These are phyloP conservation scores for Iphiclides podalirius DNA, from an alignment of 2,888 invertebrate species.

Conservation along the genomic window DNA sequence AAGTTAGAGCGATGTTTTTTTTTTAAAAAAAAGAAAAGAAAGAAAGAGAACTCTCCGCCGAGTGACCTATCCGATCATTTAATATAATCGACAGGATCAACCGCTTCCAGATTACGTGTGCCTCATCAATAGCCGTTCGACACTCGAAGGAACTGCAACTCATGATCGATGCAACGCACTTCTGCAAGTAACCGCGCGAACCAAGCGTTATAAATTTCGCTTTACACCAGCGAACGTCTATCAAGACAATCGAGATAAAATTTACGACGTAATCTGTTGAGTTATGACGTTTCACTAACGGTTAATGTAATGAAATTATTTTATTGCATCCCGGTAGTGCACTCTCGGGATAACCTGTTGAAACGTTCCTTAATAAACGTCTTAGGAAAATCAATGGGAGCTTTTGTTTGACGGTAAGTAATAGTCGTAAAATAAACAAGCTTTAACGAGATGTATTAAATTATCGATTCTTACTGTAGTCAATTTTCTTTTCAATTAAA, in stretches of 20 bases:
- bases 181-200: slow-evolving; percentile 10
- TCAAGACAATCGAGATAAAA: slow-evolving; percentile 19
- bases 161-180: not conserved
- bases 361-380: slow-evolving; percentile 12
- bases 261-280: slow-evolving; percentile 16
- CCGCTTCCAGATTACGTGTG: too few relatives aligned
- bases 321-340: slow-evolving; percentile 17
- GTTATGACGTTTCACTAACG: slow-evolving; percentile 19
- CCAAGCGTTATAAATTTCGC: slow-evolving; percentile 6
- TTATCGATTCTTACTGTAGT: too few relatives aligned
- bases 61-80: too few relatives aligned
- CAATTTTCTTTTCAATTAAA: too few relatives aligned
- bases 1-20: too few relatives aligned
- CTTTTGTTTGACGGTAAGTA: slow-evolving; percentile 7
- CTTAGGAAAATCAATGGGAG: slow-evolving; percentile 15
- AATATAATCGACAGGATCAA: too few relatives aligned
- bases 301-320: slow-evolving; percentile 22
- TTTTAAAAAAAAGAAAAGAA: too few relatives aligned
- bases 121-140: too few relatives aligned
- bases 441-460: slow-evolving; percentile 3
- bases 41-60: too few relatives aligned
- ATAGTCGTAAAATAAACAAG: slow-evolving; percentile 18
- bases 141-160: not conserved
- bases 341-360: slow-evolving; percentile 11
- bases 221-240: slow-evolving; percentile 6